Conservation (phyloP, 2,888 invertebrate species). For the Acrocyrtus sp. region DNA sequence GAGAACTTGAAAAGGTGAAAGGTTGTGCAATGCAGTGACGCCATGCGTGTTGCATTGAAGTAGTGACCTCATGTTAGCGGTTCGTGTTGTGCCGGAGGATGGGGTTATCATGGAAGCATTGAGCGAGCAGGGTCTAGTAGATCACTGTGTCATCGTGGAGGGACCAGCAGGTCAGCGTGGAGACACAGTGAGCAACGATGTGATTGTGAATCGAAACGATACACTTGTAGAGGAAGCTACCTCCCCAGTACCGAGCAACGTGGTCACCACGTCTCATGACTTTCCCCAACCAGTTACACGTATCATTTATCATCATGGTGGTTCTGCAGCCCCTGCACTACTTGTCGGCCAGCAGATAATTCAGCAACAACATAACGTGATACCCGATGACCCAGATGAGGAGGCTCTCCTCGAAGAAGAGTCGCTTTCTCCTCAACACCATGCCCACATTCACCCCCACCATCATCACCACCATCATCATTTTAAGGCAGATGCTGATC, state of each 20-base stretch:
- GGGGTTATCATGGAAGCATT: slow-evolving; percentile 52
- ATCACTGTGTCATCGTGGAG: slow-evolving; percentile 53
- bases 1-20: not conserved
- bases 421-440: slow-evolving; percentile 26
- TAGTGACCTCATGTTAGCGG: slow-evolving; percentile 41
- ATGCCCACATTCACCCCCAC: slow-evolving; percentile 11
- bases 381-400: slow-evolving; percentile 24
- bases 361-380: slow-evolving; percentile 18
- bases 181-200: slow-evolving; percentile 15
- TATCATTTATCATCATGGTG: slow-evolving; percentile 46
- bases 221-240: slow-evolving; percentile 8
- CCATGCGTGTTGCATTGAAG: not conserved
- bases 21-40: not conserved
- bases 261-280: slow-evolving; percentile 22
- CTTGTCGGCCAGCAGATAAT: slow-evolving; percentile 29
- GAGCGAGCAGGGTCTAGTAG: slow-evolving; percentile 48
- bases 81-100: slow-evolving; percentile 42
- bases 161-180: slow-evolving; percentile 22
- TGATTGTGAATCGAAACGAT: slow-evolving; percentile 17
- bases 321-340: slow-evolving; percentile 8
- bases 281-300: slow-evolving; percentile 45
- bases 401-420: slow-evolving; percentile 12
- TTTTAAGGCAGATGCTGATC: slow-evolving; percentile 24
- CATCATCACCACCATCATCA: slow-evolving; percentile 17
- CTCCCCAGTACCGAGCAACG: not conserved